A percentile compares a stretch with the other conserved stretches of the same genome.
Evolutionary conservation across 2,113 vertebrate genomes (phyloP).

Genomic region (Syrmaticus mikado): DNA sequence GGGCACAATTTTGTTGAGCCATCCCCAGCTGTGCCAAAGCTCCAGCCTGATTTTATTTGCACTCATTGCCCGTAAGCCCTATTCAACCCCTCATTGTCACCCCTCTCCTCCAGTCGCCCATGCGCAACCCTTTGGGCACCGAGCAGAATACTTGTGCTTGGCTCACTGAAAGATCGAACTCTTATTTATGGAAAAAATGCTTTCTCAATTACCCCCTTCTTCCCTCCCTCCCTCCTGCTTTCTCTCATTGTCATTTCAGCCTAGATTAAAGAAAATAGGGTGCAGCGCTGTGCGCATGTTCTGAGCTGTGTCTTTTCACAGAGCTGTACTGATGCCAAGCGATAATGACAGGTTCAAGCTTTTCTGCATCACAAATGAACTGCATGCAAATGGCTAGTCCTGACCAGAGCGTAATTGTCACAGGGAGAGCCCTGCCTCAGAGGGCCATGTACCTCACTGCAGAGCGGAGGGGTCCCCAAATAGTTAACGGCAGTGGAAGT

Average conservation of each 20-base stretch:
- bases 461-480: conserved; percentile 19
- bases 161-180: neutral
- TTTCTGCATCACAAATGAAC: conserved; percentile 78
- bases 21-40: conserved; percentile 31
- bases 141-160: neutral
- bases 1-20: neutral
- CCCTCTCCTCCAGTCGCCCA: rapidly evolving
- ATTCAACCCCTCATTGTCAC: neutral
- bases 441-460: neutral
- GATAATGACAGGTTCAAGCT: conserved; percentile 82
- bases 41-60: neutral
- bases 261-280: conserved; percentile 61
- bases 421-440: neutral
- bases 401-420: conserved; percentile 77
- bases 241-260: conserved; percentile 61
- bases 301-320: conserved; percentile 51
- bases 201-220: neutral
- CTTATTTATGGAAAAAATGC: neutral
- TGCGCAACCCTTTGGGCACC: neutral
- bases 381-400: conserved; percentile 80
- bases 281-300: conserved; percentile 58
- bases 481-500: conserved; percentile 18
- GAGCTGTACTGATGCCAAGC: conserved; percentile 74
- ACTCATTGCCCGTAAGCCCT: rapidly evolving
- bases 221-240: neutral